Evolutionary conservation across 2,888 invertebrate species (phyloP).

Genomic region (Dioctria rufipes): DNA sequence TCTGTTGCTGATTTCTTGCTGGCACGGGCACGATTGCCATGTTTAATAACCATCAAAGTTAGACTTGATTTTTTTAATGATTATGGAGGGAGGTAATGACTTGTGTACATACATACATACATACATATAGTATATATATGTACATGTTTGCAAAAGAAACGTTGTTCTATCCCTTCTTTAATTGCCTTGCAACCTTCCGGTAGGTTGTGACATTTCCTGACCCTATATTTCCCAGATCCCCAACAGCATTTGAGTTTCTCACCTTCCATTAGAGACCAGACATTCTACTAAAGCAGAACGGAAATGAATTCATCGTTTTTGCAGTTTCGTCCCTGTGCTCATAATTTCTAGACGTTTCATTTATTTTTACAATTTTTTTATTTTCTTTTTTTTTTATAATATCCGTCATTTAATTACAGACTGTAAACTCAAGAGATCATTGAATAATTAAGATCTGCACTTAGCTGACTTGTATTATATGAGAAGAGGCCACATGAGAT

Average conservation of each 20-base stretch:
- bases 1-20: slow-evolving; percentile 48
- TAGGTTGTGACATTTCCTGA: slow-evolving; percentile 53
- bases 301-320: slow-evolving; percentile 40
- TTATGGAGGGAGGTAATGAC: neutral
- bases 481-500: neutral
- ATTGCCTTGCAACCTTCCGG: slow-evolving; percentile 51
- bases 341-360: slow-evolving; percentile 22
- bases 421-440: slow-evolving; percentile 10
- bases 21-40: slow-evolving; percentile 52
- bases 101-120: too few species aligned
- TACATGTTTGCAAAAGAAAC: neutral
- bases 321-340: slow-evolving; percentile 1
- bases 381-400: slow-evolving; percentile 9
- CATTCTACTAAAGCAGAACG: neutral
- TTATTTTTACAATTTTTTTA: neutral
- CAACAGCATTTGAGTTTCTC: slow-evolving; percentile 5
- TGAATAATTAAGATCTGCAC: slow-evolving; percentile 33
- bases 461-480: too few species aligned
- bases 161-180: slow-evolving; percentile 32
- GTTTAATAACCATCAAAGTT: slow-evolving; percentile 16
- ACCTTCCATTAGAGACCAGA: neutral
- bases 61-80: neutral
- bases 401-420: slow-evolving; percentile 26
- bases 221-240: slow-evolving; percentile 10
- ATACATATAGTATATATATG: neutral